phyloP scores from a whole-genome alignment of 1,140 invertebrate species.

The Cydia strobilella region DNA sequence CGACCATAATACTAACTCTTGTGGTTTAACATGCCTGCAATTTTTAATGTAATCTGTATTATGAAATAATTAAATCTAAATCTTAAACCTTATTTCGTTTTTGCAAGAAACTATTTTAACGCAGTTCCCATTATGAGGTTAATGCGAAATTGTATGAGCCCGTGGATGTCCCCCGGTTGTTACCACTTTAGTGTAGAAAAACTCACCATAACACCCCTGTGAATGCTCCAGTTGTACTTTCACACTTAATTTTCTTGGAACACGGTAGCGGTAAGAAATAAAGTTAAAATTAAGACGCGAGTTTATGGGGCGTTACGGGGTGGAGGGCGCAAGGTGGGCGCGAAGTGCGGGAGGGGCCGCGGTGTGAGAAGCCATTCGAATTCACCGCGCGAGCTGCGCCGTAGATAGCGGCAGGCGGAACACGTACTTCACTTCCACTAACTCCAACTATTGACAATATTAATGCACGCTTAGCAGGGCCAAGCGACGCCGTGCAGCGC shows the following conservation, averaged over 20 bases:
- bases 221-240: conserved; percentile 72
- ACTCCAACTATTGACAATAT: conserved; percentile 80
- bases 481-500: conserved; percentile 66
- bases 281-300: conserved; percentile 80
- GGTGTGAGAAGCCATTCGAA: conserved; percentile 74
- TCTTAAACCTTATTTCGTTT: background rate
- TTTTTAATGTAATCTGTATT: too few relatives aligned
- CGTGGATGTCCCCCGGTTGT: background rate
- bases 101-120: background rate
- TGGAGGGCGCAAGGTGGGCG: conserved; percentile 57
- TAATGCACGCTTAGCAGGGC: conserved; percentile 78
- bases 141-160: background rate
- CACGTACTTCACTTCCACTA: conserved; percentile 79
- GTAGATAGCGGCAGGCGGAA: conserved; percentile 78
- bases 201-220: conserved; percentile 54
- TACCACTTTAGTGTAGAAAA: conserved; percentile 39
- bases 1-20: too few relatives aligned
- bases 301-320: conserved; percentile 77
- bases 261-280: conserved; percentile 77
- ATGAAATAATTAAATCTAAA: too few relatives aligned
- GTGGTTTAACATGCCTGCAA: too few relatives aligned
- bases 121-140: background rate
- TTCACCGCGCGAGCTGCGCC: conserved; percentile 75
- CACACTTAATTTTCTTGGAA: conserved; percentile 78
- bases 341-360: conserved; percentile 38